Percentiles rank a stretch among this genome's conserved stretches.
phyloP scores from a whole-genome alignment of 2,888 invertebrate genomes.

The Brenthis ino region DNA sequence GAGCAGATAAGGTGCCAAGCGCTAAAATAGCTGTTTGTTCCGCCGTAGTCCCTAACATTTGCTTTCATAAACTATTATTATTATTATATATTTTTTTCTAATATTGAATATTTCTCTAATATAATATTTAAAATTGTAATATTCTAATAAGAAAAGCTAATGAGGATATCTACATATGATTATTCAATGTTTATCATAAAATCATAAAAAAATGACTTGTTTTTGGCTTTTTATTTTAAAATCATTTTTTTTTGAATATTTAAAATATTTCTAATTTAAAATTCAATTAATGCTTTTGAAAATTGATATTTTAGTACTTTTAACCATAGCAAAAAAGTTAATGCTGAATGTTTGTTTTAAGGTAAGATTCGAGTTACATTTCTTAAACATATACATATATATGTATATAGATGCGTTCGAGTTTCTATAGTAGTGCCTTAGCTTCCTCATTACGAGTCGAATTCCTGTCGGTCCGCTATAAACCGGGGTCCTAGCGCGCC shows the following conservation, averaged over 20 bases:
- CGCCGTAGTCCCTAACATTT: slow-evolving; percentile 41
- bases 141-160: no score
- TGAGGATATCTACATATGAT: no score
- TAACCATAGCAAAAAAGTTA: not conserved
- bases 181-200: no score
- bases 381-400: not conserved
- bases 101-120: not conserved
- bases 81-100: not conserved
- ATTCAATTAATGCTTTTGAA: no score
- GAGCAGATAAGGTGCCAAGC: slow-evolving; percentile 54
- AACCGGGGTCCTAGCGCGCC: slow-evolving; percentile 60
- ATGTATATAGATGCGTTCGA: slow-evolving; percentile 23
- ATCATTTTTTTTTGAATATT: no score
- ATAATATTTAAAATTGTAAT: not conserved
- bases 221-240: no score
- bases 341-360: no score
- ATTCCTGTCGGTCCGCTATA: slow-evolving; percentile 66
- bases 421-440: slow-evolving; percentile 46
- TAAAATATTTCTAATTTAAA: no score
- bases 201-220: no score
- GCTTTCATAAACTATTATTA: not conserved
- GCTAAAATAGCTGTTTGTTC: slow-evolving; percentile 50
- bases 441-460: slow-evolving; percentile 70
- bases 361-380: not conserved
- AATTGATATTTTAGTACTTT: no score